Evolutionary conservation across 1,140 invertebrate species (phyloP).

Genomic region (Philotrypesis tridentata): DNA sequence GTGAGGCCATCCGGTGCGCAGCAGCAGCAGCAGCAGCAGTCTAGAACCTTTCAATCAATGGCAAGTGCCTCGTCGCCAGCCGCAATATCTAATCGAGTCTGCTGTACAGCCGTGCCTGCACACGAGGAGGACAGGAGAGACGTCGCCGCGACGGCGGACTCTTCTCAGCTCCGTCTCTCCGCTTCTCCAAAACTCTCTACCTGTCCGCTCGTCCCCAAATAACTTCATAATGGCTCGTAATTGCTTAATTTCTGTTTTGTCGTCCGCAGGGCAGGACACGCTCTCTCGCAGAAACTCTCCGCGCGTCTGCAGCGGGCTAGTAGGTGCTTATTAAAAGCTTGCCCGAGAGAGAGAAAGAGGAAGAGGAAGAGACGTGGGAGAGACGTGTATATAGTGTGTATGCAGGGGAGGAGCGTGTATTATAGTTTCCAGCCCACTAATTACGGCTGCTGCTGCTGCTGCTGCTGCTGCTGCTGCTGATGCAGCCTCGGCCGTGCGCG

Average conservation of each 20-base stretch:
- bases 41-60: constrained; percentile 30
- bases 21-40: not conserved
- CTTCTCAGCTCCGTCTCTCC: no score
- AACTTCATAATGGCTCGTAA: constrained; percentile 64
- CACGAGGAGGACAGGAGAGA: not conserved
- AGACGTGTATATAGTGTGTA: not conserved
- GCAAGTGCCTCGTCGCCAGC: constrained; percentile 7
- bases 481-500: no score
- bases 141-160: not conserved
- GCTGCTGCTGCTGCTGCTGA: not conserved
- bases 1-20: constrained; percentile 33
- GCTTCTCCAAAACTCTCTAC: not conserved
- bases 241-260: constrained; percentile 69
- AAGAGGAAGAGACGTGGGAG: not conserved
- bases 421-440: constrained; percentile 36
- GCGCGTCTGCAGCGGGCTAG: not conserved
- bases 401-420: not conserved
- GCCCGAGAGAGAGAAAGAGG: not conserved
- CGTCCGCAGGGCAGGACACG: constrained; percentile 23
- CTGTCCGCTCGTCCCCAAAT: constrained; percentile 15
- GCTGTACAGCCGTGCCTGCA: not conserved
- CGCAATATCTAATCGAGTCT: constrained; percentile 29
- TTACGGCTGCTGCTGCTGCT: constrained; percentile 13
- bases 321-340: constrained; percentile 59
- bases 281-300: not conserved